Evolutionary conservation across 2,888 invertebrate species (phyloP).

Genomic region (Exocentrus adspersus): DNA sequence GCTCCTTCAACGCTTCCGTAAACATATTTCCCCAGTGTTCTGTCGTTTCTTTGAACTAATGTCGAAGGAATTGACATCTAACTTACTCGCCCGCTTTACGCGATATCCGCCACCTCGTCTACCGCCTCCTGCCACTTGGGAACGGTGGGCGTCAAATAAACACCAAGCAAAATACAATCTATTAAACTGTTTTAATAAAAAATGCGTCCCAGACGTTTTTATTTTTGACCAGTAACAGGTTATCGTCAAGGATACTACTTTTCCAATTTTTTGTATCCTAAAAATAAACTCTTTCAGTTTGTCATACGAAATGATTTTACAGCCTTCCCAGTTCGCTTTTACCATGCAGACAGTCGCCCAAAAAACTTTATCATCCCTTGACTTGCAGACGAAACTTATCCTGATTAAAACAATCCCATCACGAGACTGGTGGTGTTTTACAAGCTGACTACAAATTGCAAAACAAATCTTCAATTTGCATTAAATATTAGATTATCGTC

Average conservation of each 20-base stretch:
- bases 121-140: slow-evolving; percentile 19
- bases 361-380: slow-evolving; percentile 48
- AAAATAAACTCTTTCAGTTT: too few relatives aligned
- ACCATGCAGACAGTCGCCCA: slow-evolving; percentile 50
- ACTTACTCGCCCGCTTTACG: slow-evolving; percentile 42
- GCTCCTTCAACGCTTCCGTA: slow-evolving; percentile 55
- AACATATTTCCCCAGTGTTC: slow-evolving; percentile 64
- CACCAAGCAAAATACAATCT: slow-evolving; percentile 23
- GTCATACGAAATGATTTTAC: slow-evolving; percentile 51
- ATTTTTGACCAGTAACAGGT: too few relatives aligned
- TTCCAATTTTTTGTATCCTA: too few relatives aligned
- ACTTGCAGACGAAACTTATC: slow-evolving; percentile 8
- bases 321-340: slow-evolving; percentile 46
- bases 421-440: slow-evolving; percentile 22
- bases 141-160: slow-evolving; percentile 22
- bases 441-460: slow-evolving; percentile 24
- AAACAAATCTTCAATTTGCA: slow-evolving; percentile 30
- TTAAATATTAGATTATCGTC: slow-evolving; percentile 3
- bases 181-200: slow-evolving; percentile 29
- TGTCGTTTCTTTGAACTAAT: slow-evolving; percentile 62
- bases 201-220: too few relatives aligned
- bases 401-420: slow-evolving; percentile 11
- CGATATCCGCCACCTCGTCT: slow-evolving; percentile 18
- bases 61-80: slow-evolving; percentile 61
- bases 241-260: too few relatives aligned